Evolutionary conservation across 2,888 invertebrate genomes (phyloP).

Genomic region (Conistra vaccinii): DNA sequence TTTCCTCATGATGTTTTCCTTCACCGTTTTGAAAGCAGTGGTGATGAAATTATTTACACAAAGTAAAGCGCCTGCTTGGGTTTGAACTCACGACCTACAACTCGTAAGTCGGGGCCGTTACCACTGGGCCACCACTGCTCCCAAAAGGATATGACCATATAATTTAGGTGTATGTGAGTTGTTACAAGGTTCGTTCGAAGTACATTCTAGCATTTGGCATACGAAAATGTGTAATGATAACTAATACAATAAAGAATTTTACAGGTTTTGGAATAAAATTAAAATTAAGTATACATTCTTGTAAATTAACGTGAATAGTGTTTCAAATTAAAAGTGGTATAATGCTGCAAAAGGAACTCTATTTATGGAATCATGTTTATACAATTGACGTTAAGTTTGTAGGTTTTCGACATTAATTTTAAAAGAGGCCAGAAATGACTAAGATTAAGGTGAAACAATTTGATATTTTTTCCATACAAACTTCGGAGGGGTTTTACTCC

Average conservation of each 20-base stretch:
- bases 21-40: too few relatives aligned
- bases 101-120: too few relatives aligned
- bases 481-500: too few relatives aligned
- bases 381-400: neutral
- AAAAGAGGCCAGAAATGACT: too few relatives aligned
- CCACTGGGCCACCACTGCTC: too few relatives aligned
- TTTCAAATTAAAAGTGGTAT: neutral
- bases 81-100: too few relatives aligned
- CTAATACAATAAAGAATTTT: neutral
- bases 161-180: neutral
- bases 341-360: neutral
- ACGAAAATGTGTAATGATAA: neutral
- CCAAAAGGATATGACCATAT: neutral
- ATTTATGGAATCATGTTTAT: neutral
- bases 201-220: neutral
- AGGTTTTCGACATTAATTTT: neutral
- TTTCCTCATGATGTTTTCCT: too few relatives aligned
- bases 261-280: neutral
- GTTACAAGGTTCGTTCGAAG: neutral
- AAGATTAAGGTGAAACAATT: too few relatives aligned
- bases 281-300: neutral
- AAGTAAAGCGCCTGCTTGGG: too few relatives aligned
- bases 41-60: too few relatives aligned
- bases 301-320: neutral
- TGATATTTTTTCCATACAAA: too few relatives aligned